These are phyloP conservation scores for Limanda limanda DNA, from an alignment of 2,113 vertebrate species.

Conservation along the genomic window DNA sequence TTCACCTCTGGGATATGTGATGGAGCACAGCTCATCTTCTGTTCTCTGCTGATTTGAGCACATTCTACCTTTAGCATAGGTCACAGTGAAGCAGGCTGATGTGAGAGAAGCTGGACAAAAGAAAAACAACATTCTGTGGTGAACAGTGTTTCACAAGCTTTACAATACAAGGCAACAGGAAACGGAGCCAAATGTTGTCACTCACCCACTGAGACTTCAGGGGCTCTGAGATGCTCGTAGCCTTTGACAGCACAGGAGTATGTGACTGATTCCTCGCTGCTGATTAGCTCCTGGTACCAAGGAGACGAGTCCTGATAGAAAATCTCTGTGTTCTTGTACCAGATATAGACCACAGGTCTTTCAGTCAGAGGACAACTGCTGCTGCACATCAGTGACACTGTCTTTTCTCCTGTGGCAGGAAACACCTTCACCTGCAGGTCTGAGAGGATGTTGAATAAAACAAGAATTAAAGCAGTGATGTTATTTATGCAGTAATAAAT, in stretches of 20 bases:
- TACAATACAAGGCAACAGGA: neutral
- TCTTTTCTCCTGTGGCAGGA: constrained; percentile 8
- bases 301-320: constrained; percentile 59
- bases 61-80: constrained; percentile 3
- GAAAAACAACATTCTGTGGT: neutral
- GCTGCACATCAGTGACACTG: constrained; percentile 42
- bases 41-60: neutral
- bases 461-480: neutral
- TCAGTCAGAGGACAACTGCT: constrained; percentile 48
- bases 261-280: constrained; percentile 21
- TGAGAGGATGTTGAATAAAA: neutral
- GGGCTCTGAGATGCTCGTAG: constrained; percentile 9
- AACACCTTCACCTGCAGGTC: constrained; percentile 47
- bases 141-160: neutral
- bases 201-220: constrained; percentile 43
- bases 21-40: constrained; percentile 8
- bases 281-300: constrained; percentile 52
- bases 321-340: constrained; percentile 55
- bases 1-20: constrained; percentile 16
- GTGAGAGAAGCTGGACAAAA: constrained; percentile 24
- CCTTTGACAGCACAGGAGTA: constrained; percentile 42
- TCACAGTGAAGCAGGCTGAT: constrained; percentile 22
- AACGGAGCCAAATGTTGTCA: neutral
- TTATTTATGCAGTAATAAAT: neutral
- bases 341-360: constrained; percentile 38